Evolutionary conservation across 1,140 invertebrate species (phyloP).

Genomic region (Mactra quadrangularis): DNA sequence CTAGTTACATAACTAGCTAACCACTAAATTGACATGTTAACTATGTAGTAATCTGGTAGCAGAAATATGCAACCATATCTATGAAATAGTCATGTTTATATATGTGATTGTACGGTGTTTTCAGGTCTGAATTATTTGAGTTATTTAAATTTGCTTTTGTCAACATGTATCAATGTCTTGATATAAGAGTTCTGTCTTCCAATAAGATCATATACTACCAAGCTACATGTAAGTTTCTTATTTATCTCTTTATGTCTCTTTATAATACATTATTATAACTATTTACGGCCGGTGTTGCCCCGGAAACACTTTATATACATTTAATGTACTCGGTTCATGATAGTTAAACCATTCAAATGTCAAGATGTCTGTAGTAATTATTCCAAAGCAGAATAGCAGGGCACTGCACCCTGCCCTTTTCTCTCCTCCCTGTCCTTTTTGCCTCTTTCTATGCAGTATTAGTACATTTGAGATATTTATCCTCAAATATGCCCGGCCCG

Average conservation of each 20-base stretch:
- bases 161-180: slow-evolving; percentile 12
- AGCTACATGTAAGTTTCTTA: slow-evolving; percentile 4
- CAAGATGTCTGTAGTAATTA: neutral
- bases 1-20: no score
- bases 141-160: neutral
- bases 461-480: no score
- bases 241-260: neutral
- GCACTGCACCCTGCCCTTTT: no score
- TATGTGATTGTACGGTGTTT: no score
- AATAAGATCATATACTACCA: slow-evolving; percentile 29
- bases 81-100: no score
- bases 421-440: no score
- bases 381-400: no score
- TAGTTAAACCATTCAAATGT: neutral
- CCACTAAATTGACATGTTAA: no score
- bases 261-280: neutral
- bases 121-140: slow-evolving; percentile 1
- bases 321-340: neutral
- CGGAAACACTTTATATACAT: neutral
- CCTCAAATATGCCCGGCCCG: neutral
- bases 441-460: no score
- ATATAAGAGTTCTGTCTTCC: slow-evolving; percentile 4
- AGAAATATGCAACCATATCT: no score
- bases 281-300: neutral
- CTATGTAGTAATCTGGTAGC: no score